phyloP scores from a whole-genome alignment of 1,140 invertebrate species.

The Magallana ariakensis region DNA sequence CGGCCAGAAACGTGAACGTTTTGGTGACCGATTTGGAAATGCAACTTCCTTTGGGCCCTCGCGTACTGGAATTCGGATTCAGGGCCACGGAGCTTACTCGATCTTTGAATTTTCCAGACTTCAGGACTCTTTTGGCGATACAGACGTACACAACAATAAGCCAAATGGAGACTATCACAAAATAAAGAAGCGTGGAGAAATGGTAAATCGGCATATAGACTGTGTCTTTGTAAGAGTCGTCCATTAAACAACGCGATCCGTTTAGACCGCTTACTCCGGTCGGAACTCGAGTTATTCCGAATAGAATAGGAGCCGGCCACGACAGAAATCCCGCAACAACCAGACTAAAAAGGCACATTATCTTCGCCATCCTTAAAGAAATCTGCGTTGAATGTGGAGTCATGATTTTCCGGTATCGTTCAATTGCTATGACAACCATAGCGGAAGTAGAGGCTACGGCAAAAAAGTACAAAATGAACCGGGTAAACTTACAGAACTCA shows the following conservation, averaged over 20 bases:
- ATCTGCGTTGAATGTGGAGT: slow-evolving; percentile 55
- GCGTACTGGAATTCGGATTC: neutral
- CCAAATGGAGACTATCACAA: slow-evolving; percentile 5
- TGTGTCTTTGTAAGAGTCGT: slow-evolving; percentile 45
- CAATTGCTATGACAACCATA: slow-evolving; percentile 65
- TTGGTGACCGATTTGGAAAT: slow-evolving; percentile 9
- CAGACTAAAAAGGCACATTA: slow-evolving; percentile 50
- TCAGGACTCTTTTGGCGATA: slow-evolving; percentile 34
- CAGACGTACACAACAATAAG: slow-evolving; percentile 35
- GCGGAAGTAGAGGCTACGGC: slow-evolving; percentile 60
- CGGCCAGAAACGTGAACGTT: slow-evolving; percentile 39
- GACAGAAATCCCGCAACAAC: slow-evolving; percentile 55
- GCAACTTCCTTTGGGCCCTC: neutral
- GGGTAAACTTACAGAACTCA: slow-evolving; percentile 61
- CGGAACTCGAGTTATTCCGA: slow-evolving; percentile 52
- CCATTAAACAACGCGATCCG: slow-evolving; percentile 39
- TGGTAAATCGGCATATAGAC: slow-evolving; percentile 39
- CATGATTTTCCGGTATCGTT: slow-evolving; percentile 67
- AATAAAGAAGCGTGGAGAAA: slow-evolving; percentile 19
- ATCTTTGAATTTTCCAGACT: slow-evolving; percentile 19
- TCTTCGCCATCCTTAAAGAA: slow-evolving; percentile 50
- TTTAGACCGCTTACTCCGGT: neutral
- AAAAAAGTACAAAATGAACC: slow-evolving; percentile 66
- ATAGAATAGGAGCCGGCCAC: slow-evolving; percentile 65
- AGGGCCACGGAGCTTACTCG: neutral